Conservation (phyloP, 2,797 vertebrate genomes). For the Mastacembelus armatus region DNA sequence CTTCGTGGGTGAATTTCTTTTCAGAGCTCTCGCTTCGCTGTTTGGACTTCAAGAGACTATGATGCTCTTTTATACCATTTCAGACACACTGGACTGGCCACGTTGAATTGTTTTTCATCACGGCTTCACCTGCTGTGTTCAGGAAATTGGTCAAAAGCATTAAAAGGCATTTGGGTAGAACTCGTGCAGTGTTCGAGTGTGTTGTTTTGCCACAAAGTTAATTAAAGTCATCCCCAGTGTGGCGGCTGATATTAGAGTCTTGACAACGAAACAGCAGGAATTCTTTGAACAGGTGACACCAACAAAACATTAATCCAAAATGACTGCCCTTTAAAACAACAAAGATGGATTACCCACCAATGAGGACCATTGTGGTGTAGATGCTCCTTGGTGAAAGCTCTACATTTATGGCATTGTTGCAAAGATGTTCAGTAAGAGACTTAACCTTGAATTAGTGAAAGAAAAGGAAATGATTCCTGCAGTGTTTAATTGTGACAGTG, state of each 20-base stretch:
- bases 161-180: conserved; percentile 43
- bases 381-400: conserved; percentile 19
- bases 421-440: conserved; percentile 45
- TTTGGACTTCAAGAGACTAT: conserved; percentile 28
- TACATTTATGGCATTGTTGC: conserved; percentile 37
- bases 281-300: conserved; percentile 50
- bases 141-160: conserved; percentile 62
- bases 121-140: conserved; percentile 45
- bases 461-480: conserved; percentile 29
- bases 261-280: conserved; percentile 62
- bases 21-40: conserved; percentile 23
- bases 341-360: conserved; percentile 56
- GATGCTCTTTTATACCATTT: conserved; percentile 76
- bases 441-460: conserved; percentile 49
- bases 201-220: conserved; percentile 70
- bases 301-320: conserved; percentile 62
- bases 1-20: conserved; percentile 17
- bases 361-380: conserved; percentile 28
- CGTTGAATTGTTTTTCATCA: conserved; percentile 37
- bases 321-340: conserved; percentile 77
- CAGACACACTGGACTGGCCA: conserved; percentile 38
- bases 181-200: conserved; percentile 71
- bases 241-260: conserved; percentile 24
- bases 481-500: conserved; percentile 41
- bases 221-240: conserved; percentile 68